Conservation (phyloP, 2,888 invertebrate species). For the Euplexia lucipara region DNA sequence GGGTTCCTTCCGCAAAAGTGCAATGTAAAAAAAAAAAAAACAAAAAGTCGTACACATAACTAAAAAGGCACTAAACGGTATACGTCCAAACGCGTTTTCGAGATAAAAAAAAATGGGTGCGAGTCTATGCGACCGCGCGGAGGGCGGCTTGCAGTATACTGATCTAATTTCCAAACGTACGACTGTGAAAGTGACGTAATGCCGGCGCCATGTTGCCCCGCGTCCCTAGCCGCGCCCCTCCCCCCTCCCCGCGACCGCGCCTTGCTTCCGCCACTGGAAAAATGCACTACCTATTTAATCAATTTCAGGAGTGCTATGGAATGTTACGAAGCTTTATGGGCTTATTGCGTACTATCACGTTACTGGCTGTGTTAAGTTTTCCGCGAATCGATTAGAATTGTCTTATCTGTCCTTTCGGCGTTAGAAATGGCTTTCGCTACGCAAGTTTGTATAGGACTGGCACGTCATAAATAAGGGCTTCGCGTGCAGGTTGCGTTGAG, state of each 20-base stretch:
- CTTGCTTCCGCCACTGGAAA: conserved; percentile 81
- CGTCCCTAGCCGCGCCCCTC: conserved; percentile 72
- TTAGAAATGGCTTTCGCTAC: conserved; percentile 59
- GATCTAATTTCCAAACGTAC: conserved; percentile 88
- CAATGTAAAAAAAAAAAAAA: conserved; percentile 65
- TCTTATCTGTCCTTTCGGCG: conserved; percentile 60
- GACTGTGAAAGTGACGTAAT: conserved; percentile 89
- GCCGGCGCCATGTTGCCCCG: conserved; percentile 84
- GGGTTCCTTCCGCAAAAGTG: conserved; percentile 70
- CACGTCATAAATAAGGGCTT: conserved; percentile 60
- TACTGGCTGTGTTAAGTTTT: conserved; percentile 67
- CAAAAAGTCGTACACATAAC: conserved; percentile 75
- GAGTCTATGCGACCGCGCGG: conserved; percentile 68
- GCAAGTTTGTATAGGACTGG: conserved; percentile 48
- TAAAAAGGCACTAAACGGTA: conserved; percentile 70
- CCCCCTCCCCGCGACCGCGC: conserved; percentile 74
- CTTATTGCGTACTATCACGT: conserved; percentile 69
- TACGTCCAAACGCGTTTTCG: conserved; percentile 70
- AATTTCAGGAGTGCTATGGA: conserved; percentile 83
- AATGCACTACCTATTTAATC: conserved; percentile 83
- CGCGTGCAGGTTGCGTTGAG: conserved; percentile 49
- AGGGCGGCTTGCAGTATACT: conserved; percentile 82
- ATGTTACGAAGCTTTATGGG: conserved; percentile 71
- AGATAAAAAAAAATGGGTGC: conserved; percentile 58
- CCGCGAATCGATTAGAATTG: conserved; percentile 67